These are phyloP conservation scores for Rhinoptilus africanus DNA, from an alignment of 2,113 vertebrate genomes.

Conservation along the genomic window DNA sequence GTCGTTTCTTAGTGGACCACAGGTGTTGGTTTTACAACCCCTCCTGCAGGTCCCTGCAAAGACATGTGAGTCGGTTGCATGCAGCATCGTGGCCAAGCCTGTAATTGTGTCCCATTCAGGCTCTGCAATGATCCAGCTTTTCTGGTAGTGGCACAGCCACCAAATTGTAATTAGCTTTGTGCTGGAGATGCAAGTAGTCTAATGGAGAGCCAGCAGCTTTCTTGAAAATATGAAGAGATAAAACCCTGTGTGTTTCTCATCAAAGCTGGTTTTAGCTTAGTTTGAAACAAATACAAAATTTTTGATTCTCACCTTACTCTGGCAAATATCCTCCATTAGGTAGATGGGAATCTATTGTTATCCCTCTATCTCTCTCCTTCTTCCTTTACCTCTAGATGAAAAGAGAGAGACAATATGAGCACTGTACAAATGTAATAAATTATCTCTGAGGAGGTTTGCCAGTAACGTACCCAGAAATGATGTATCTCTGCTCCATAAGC, in stretches of 20 bases:
- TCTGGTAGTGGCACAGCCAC: neutral
- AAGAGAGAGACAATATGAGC: neutral
- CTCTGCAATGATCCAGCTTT: neutral
- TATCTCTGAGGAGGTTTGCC: neutral
- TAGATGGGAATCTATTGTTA: neutral
- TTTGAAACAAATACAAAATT: neutral
- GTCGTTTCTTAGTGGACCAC: neutral
- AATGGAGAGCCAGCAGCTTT: neutral
- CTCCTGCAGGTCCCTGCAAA: neutral
- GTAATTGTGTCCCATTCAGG: neutral
- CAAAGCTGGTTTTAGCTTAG: neutral
- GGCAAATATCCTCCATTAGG: fast-evolving
- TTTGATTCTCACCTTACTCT: neutral
- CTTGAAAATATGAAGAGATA: neutral
- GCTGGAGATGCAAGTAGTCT: neutral
- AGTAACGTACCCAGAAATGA: neutral
- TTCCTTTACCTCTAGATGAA: neutral
- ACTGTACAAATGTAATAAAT: neutral
- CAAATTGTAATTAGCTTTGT: neutral
- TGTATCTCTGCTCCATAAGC: neutral
- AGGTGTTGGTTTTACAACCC: neutral
- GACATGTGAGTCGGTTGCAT: fast-evolving
- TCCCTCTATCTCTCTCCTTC: neutral
- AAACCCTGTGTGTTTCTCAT: neutral
- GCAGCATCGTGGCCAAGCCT: neutral